Conservation (phyloP, 2,888 invertebrate genomes). For the Spisula subtruncata region DNA sequence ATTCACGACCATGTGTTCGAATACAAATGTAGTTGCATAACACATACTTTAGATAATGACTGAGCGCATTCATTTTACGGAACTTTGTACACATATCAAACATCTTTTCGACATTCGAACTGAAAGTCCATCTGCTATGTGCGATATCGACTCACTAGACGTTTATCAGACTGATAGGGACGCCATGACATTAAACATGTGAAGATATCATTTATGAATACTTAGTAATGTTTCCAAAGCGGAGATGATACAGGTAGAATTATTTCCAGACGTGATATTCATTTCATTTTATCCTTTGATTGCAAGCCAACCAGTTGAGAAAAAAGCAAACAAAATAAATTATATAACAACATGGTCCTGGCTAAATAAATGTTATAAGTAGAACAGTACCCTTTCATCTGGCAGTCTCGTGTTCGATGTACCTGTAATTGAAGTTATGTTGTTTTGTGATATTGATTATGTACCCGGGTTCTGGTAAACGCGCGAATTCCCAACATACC, state of each 20-base stretch:
- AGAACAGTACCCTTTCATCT: no score
- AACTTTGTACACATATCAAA: not conserved
- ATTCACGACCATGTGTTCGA: not conserved
- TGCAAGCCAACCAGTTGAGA: not conserved
- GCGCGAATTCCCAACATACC: no score
- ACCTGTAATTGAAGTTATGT: no score
- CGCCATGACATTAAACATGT: constrained; percentile 33
- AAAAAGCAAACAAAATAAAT: not conserved
- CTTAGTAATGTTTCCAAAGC: constrained; percentile 25
- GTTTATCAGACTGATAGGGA: not conserved
- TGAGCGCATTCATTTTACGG: not conserved
- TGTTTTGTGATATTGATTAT: no score
- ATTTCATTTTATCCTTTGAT: not conserved
- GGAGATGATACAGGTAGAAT: constrained; percentile 17
- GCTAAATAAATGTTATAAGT: not conserved
- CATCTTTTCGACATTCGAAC: constrained; percentile 7
- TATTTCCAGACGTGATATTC: not conserved
- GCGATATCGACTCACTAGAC: not conserved
- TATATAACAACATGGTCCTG: not conserved
- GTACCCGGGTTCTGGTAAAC: no score
- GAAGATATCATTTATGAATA: constrained; percentile 19
- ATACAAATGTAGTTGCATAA: not conserved
- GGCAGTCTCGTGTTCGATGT: no score
- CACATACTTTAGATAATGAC: not conserved
- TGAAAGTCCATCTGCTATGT: not conserved